A percentile compares a stretch with the other conserved stretches of the same genome.
Evolutionary conservation across 2,113 vertebrate species (phyloP).

Genomic region (Crotophaga sulcirostris): DNA sequence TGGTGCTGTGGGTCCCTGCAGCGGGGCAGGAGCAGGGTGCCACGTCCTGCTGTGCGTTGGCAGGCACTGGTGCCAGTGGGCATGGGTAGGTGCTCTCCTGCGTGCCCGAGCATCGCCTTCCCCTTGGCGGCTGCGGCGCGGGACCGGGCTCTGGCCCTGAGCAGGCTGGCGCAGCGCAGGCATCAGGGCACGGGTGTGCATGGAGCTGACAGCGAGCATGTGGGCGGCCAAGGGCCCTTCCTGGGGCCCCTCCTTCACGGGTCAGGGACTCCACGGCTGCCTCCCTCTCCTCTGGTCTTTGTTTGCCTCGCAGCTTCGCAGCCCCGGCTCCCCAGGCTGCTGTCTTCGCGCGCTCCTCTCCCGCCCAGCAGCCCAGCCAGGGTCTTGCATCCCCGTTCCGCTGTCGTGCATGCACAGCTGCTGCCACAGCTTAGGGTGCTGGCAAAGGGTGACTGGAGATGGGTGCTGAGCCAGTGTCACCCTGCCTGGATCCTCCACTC

Average conservation of each 20-base stretch:
- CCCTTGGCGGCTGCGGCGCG: neutral
- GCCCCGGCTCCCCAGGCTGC: neutral
- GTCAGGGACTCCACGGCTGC: slow-evolving; percentile 6
- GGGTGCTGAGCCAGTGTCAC: no score
- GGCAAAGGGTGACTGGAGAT: neutral
- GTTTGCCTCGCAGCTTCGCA: neutral
- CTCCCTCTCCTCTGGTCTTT: neutral
- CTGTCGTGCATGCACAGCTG: neutral
- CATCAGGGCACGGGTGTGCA: neutral
- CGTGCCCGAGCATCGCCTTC: neutral
- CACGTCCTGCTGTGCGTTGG: rapidly evolving
- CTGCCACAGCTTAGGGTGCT: rapidly evolving
- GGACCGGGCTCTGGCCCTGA: neutral
- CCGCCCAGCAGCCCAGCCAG: rapidly evolving
- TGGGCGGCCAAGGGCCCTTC: neutral
- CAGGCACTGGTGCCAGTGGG: neutral
- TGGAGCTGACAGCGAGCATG: slow-evolving; percentile 41
- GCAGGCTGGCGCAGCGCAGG: neutral
- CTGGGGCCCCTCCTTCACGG: neutral
- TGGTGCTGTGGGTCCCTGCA: neutral
- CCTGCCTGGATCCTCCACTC: no score
- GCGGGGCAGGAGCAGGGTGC: neutral
- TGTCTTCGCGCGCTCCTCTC: neutral
- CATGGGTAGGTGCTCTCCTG: neutral
- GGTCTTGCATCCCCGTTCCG: rapidly evolving